Base-by-base conservation (phyloP, 2,113 vertebrate species). In the Onychorhynchus coronatus region DNA sequence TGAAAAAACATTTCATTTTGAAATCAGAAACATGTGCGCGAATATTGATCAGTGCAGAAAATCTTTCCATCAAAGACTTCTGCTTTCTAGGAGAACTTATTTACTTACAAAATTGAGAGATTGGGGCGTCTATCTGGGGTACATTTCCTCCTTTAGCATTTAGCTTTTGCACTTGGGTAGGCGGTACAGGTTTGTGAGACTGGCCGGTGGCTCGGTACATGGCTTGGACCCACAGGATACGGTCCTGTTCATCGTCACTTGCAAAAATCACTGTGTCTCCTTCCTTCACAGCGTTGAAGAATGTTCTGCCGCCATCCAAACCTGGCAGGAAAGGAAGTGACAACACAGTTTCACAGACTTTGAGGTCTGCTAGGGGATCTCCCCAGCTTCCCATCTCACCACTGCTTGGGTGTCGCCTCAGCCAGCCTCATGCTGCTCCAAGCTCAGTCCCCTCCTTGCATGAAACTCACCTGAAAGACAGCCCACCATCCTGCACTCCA, bases 31-130 rank as follows among this genome's bases (percentile, higher is more conserved):
- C 20, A 20, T 0, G 12, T 88, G 20, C 14, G 37, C 3, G 1
- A 95, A 93, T 61, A 93, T 27, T 53, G 79, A 91, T 79, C 85
- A 95, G 87, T 27, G 88, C 79, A 95, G 93, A 85, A 91, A 92
- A 96, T 76, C 85, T 95, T 92, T 66, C 67, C 67, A 52, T 59
- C 73, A 94, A 91, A 96, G 91, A 91, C 66, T 73, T 93, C 83
- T 73, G 65, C 67, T 80, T 76, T 95, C 65, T 95, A 96, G 85
- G 90, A 97, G 73, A 94, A 88, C 86, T 78, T 83, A 71, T 97
- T 97, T 99, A 99, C 99, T 99, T 98, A 99, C 99, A 99, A 98
- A 99, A 99, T 97, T 99, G 99, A 70, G 99, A 99, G 97, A 99
- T 99, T 55, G 99, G 99, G 14, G 99, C 99, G 0, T 99, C 99